Conservation (phyloP, 2,113 vertebrate genomes). For the Chionodraco myersi region DNA sequence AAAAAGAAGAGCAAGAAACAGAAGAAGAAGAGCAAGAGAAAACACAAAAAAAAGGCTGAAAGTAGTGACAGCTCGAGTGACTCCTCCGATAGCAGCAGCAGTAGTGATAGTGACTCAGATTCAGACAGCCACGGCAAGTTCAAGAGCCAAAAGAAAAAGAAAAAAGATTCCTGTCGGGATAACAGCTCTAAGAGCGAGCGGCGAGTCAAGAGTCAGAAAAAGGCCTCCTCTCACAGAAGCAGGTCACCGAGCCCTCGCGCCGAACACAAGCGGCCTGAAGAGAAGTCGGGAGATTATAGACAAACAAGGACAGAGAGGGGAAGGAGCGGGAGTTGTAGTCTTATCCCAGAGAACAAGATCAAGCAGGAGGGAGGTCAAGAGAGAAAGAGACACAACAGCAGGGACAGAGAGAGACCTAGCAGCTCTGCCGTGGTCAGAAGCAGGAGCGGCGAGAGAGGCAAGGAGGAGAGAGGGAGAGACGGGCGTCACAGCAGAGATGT, state of each 20-base stretch:
- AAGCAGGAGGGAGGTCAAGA: constrained; percentile 71
- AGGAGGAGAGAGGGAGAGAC: constrained; percentile 63
- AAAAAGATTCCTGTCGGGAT: constrained; percentile 84
- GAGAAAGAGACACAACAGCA: constrained; percentile 72
- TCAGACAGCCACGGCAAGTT: constrained; percentile 80
- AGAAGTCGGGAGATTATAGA: constrained; percentile 66
- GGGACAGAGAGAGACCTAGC: constrained; percentile 60
- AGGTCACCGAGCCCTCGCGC: constrained; percentile 76
- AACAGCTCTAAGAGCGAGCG: constrained; percentile 82
- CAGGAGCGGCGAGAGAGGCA: constrained; percentile 62
- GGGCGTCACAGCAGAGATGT: constrained; percentile 52
- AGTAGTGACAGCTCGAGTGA: constrained; percentile 74
- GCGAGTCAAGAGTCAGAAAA: constrained; percentile 82
- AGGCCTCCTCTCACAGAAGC: constrained; percentile 74
- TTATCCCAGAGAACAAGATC: constrained; percentile 68
- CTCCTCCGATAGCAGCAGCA: constrained; percentile 77
- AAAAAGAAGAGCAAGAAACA: constrained; percentile 91
- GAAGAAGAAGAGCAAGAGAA: constrained; percentile 86
- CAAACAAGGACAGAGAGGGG: constrained; percentile 73
- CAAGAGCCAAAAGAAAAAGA: constrained; percentile 84
- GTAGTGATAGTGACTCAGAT: constrained; percentile 83
- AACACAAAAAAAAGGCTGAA: constrained; percentile 88
- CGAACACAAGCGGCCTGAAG: constrained; percentile 63
- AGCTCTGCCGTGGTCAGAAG: constrained; percentile 58
- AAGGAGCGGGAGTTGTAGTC: constrained; percentile 68